Conservation (phyloP, 2,113 vertebrate genomes). For the Cyprinus carpio region DNA sequence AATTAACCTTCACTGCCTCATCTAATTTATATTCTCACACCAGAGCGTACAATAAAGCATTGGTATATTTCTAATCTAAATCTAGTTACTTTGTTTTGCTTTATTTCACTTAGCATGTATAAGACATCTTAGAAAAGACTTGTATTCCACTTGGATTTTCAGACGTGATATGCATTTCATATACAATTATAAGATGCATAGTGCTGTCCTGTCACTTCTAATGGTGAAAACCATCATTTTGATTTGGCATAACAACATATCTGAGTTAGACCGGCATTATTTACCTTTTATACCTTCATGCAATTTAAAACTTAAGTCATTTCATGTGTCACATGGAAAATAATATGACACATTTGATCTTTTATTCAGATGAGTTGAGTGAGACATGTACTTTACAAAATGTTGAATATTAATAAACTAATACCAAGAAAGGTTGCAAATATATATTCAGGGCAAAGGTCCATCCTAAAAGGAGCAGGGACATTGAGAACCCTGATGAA, state of each 20-base stretch:
- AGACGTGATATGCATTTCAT: not conserved
- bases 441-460: constrained; percentile 11
- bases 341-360: not conserved
- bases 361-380: not conserved
- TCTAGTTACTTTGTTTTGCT: not conserved
- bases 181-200: not conserved
- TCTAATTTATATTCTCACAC: not conserved
- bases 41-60: not conserved
- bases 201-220: not conserved
- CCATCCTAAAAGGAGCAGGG: constrained; percentile 6
- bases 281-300: not conserved
- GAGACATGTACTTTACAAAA: not conserved
- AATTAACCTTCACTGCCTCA: not conserved
- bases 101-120: not conserved
- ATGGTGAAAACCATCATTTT: not conserved
- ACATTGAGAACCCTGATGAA: constrained; percentile 22
- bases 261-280: not conserved
- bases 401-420: constrained; percentile 22
- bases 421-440: not conserved
- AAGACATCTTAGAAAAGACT: not conserved
- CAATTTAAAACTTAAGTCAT: not conserved
- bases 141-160: not conserved
- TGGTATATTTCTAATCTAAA: not conserved
- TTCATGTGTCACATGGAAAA: not conserved
- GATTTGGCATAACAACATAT: not conserved